phyloP scores from a whole-genome alignment of 2,113 vertebrate species.

The Sarotherodon lohbergeri region DNA sequence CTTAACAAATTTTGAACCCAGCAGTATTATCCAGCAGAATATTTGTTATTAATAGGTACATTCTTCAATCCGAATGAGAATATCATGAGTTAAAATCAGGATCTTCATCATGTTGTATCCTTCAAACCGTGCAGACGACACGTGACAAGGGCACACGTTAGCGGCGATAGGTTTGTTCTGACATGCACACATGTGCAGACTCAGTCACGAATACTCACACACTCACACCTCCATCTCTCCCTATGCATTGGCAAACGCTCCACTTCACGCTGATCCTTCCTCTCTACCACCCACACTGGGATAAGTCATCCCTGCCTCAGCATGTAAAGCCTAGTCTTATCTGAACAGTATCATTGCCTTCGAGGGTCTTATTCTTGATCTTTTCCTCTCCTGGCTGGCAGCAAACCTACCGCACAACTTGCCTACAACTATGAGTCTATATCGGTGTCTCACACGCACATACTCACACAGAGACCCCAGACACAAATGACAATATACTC shows the following conservation, averaged over 20 bases:
- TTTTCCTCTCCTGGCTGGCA: conserved; percentile 3
- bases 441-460: neutral
- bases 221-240: conserved; percentile 18
- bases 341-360: conserved; percentile 3
- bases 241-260: conserved; percentile 11
- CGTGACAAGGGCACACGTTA: neutral
- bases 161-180: neutral
- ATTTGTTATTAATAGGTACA: neutral
- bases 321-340: conserved; percentile 30
- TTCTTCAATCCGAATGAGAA: neutral
- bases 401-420: neutral
- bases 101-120: neutral
- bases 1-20: neutral
- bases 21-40: neutral
- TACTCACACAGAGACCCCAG: conserved; percentile 1
- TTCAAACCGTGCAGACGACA: neutral
- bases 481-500: conserved; percentile 40
- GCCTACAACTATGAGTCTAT: neutral
- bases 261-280: conserved; percentile 6
- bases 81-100: neutral
- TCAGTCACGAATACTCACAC: neutral
- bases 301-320: conserved; percentile 38
- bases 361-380: conserved; percentile 14
- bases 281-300: conserved; percentile 31
- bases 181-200: neutral